A percentile compares a stretch with the other conserved stretches of the same genome.
Conservation (phyloP, 2,113 vertebrate genomes). For the Nansenia antarctica region DNA sequence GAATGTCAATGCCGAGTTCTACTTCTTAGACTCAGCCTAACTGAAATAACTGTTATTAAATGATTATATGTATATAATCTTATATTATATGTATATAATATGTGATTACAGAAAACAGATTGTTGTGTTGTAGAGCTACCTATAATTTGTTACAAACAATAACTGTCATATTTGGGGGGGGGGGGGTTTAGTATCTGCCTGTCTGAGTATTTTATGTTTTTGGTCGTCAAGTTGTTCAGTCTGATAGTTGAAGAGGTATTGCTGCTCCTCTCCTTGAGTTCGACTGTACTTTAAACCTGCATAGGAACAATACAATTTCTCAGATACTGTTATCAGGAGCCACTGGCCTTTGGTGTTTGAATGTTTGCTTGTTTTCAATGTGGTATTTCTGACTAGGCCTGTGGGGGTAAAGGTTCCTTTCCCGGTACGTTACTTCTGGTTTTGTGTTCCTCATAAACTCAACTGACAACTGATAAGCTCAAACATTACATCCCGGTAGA, state of each 20-base stretch:
- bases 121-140: background rate
- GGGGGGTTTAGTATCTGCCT: too few species aligned
- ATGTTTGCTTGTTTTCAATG: slow-evolving; percentile 39
- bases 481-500: slow-evolving; percentile 33
- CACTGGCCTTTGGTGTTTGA: slow-evolving; percentile 17
- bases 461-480: background rate
- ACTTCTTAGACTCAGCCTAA: slow-evolving; percentile 14
- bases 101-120: too few species aligned
- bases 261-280: background rate
- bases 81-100: slow-evolving; percentile 3
- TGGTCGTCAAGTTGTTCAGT: background rate
- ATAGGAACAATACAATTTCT: background rate
- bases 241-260: background rate
- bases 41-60: background rate
- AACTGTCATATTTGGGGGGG: background rate
- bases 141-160: background rate
- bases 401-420: slow-evolving; percentile 6
- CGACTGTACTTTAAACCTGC: background rate
- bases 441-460: slow-evolving; percentile 14
- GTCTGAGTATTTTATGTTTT: too few species aligned
- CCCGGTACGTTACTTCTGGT: slow-evolving; percentile 14
- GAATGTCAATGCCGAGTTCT: background rate
- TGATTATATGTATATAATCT: slow-evolving; percentile 1
- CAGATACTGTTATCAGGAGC: background rate
- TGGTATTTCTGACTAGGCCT: background rate